These are phyloP conservation scores for Tromatobia lineatoria DNA, from an alignment of 2,888 invertebrate genomes.

Conservation along the genomic window DNA sequence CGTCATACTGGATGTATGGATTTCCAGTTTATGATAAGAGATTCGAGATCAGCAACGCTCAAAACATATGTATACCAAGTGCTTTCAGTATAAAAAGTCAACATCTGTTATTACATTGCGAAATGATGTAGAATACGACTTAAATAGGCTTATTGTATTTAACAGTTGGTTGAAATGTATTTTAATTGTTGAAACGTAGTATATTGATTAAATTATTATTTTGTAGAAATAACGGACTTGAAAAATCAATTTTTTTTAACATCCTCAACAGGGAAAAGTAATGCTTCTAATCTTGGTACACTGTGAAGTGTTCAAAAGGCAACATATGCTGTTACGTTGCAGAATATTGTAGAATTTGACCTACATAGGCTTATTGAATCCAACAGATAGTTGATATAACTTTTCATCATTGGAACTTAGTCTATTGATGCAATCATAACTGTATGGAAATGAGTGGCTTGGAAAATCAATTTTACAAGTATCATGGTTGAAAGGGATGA, in stretches of 20 bases:
- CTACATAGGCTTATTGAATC: not conserved
- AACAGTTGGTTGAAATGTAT: not conserved
- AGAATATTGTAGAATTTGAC: not conserved
- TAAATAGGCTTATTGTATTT: not conserved
- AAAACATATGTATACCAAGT: too few relatives aligned
- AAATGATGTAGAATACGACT: not conserved
- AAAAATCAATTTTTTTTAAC: too few relatives aligned
- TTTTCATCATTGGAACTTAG: not conserved
- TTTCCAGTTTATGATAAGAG: too few relatives aligned
- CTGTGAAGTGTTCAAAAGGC: not conserved
- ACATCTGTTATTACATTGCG: not conserved
- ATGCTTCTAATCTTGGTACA: not conserved
- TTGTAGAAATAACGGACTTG: too few relatives aligned
- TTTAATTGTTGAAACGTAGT: not conserved
- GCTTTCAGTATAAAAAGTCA: constrained; percentile 17
- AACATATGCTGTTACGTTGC: not conserved
- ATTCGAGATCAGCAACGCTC: too few relatives aligned
- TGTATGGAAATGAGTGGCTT: too few relatives aligned
- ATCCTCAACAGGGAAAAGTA: too few relatives aligned
- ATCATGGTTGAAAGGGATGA: too few relatives aligned
- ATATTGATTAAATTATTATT: too few relatives aligned
- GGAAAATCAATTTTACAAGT: too few relatives aligned
- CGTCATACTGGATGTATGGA: too few relatives aligned
- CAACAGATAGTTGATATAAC: not conserved
- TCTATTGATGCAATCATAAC: not conserved